Evolutionary conservation across 2,888 invertebrate genomes (phyloP).

Genomic region (Electrophaes corylata): DNA sequence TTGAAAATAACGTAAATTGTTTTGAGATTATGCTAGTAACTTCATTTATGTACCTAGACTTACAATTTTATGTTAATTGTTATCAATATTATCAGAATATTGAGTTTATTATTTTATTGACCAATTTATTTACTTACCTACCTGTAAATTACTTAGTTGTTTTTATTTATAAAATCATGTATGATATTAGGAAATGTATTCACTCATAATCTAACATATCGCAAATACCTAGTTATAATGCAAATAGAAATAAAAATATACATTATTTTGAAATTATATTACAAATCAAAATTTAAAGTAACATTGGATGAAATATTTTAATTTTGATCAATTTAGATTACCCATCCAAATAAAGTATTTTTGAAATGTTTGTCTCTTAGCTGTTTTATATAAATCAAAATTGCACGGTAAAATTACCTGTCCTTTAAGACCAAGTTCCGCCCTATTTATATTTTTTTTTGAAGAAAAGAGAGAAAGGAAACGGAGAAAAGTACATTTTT

Average conservation of each 20-base stretch:
- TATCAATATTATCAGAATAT: slow-evolving; percentile 70
- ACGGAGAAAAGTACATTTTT: slow-evolving; percentile 77
- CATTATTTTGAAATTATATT: slow-evolving; percentile 55
- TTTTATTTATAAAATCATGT: slow-evolving; percentile 71
- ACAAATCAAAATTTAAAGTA: slow-evolving; percentile 7
- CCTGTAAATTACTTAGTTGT: slow-evolving; percentile 62
- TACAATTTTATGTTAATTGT: slow-evolving; percentile 70
- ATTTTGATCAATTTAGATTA: slow-evolving; percentile 17
- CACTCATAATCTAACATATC: slow-evolving; percentile 69
- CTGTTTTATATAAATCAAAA: slow-evolving; percentile 26
- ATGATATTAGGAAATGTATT: slow-evolving; percentile 70
- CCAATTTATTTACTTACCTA: slow-evolving; percentile 65
- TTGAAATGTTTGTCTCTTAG: slow-evolving; percentile 43
- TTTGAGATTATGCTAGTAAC: slow-evolving; percentile 73
- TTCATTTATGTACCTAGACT: slow-evolving; percentile 44
- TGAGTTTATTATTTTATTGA: slow-evolving; percentile 66
- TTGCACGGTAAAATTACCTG: slow-evolving; percentile 23
- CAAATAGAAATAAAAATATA: slow-evolving; percentile 67
- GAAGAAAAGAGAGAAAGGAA: slow-evolving; percentile 57
- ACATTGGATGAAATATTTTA: slow-evolving; percentile 44
- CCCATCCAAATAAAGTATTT: slow-evolving; percentile 52
- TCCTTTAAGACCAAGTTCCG: slow-evolving; percentile 38
- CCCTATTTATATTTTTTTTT: slow-evolving; percentile 33
- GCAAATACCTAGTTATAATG: slow-evolving; percentile 61
- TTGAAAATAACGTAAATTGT: slow-evolving; percentile 45